These are phyloP conservation scores for Hemibagrus guttatus DNA, from an alignment of 2,797 vertebrate genomes.

Conservation along the genomic window DNA sequence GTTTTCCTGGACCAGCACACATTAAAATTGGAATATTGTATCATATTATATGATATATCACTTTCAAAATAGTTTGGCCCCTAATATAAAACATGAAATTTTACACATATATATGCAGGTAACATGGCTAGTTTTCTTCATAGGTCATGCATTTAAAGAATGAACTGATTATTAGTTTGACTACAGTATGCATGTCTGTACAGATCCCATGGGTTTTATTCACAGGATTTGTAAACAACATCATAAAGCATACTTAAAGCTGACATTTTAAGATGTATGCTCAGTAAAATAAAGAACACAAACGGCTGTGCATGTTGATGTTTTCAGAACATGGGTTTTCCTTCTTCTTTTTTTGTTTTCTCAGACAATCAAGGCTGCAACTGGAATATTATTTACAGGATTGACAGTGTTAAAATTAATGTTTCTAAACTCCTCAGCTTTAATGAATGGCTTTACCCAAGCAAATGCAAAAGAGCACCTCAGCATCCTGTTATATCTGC, in stretches of 20 bases:
- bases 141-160: not conserved
- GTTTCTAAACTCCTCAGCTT: constrained; percentile 79
- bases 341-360: constrained; percentile 37
- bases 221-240: not conserved
- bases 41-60: not conserved
- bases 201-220: not conserved
- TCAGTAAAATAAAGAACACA: constrained; percentile 9
- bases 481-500: constrained; percentile 65
- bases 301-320: constrained; percentile 36
- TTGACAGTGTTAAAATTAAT: constrained; percentile 87
- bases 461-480: constrained; percentile 68
- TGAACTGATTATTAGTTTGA: not conserved
- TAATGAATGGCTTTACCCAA: constrained; percentile 83
- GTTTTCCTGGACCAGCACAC: not conserved
- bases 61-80: not conserved
- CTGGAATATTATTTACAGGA: constrained; percentile 85
- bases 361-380: constrained; percentile 74
- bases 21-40: not conserved
- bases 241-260: not conserved
- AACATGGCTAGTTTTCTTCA: not conserved
- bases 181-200: too few relatives aligned
- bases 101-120: not conserved
- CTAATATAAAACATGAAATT: not conserved
- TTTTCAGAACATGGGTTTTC: constrained; percentile 49
- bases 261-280: constrained; percentile 22